phyloP scores from a whole-genome alignment of 1,140 invertebrate species.

The Melitaea cinxia region DNA sequence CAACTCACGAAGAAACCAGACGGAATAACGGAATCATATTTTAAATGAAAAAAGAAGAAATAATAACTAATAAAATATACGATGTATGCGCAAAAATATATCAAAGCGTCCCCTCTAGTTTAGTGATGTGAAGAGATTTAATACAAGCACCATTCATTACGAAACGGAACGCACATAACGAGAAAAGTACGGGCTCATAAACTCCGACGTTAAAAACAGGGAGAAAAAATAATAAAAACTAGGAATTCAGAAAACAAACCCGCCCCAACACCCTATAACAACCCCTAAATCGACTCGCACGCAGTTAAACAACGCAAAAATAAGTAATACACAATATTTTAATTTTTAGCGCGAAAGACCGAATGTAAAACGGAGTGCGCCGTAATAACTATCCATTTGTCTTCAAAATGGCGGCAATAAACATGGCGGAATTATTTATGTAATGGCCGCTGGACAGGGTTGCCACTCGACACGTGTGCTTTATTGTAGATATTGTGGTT shows the following conservation, averaged over 20 bases:
- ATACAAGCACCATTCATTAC: conserved; percentile 45
- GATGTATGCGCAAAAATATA: conserved; percentile 33
- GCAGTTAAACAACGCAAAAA: conserved; percentile 69
- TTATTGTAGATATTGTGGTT: conserved; percentile 75
- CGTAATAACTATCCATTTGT: conserved; percentile 81
- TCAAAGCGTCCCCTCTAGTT: conserved; percentile 40
- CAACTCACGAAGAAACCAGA: no score
- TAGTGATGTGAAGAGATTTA: conserved; percentile 54
- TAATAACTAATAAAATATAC: conserved; percentile 20
- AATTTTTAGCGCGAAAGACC: conserved; percentile 71
- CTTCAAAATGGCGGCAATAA: conserved; percentile 81
- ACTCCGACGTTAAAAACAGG: conserved; percentile 13
- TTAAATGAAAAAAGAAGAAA: background rate
- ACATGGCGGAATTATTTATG: conserved; percentile 80
- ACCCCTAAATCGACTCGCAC: conserved; percentile 70
- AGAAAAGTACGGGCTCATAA: conserved; percentile 38
- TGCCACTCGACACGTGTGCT: conserved; percentile 72
- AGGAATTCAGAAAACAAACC: conserved; percentile 43
- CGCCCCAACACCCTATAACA: conserved; percentile 49
- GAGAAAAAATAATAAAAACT: conserved; percentile 15
- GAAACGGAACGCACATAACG: conserved; percentile 44
- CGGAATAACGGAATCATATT: background rate
- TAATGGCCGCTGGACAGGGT: conserved; percentile 75
- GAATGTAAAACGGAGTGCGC: conserved; percentile 77
- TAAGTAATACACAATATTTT: conserved; percentile 80